Base-by-base conservation (phyloP, 2,888 invertebrate species). In the Acrobeloides nanus region DNA sequence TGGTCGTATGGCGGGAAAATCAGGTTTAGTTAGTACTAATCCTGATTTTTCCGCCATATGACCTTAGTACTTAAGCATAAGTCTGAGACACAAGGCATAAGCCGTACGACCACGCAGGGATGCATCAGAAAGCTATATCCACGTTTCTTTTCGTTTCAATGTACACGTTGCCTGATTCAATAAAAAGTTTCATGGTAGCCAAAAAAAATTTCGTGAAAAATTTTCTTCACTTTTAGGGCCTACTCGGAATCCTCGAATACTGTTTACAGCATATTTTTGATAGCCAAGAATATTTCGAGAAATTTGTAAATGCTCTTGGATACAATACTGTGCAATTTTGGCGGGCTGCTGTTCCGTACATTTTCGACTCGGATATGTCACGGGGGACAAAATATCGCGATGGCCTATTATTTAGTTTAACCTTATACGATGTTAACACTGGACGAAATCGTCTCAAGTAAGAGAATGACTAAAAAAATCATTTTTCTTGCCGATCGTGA, bases 391-490 rank as follows among this genome's bases (percentile, higher is more conserved):
- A 67, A 32, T 72, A 62, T 39, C 53, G 72, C 18, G 73, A 72
- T 43, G 62, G 65, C 1, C 49, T 72, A 3, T 60, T 72, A 2
- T 72, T 72, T 51, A 61, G 66, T 10, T 46, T 72, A 34, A 63
- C 71, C 3, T 56, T 72, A 5, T 72, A 69, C 49, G 72, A 72
- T 46, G 70, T 73, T 38, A 72, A 72, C 53, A 65, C 61, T 4
- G 73, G 73, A 15, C 62, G 61, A 38, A 70, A 56, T 48, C 53
- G 71, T 47, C 46, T 73, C 29, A 61, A 57, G 70, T 69, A 33
- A 21, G 57, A 38, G 32, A 46, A 12, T n/a, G n/a, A n/a, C n/a
- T n/a, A n/a, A n/a, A n/a, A n/a, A n/a, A 20, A 27, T 8, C 17
- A 34, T 50, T 20, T 33, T 17, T 17, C 17, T n/a, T n/a, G n/a